Conservation (phyloP, 1,140 invertebrate species). For the Oryctes rhinoceros region DNA sequence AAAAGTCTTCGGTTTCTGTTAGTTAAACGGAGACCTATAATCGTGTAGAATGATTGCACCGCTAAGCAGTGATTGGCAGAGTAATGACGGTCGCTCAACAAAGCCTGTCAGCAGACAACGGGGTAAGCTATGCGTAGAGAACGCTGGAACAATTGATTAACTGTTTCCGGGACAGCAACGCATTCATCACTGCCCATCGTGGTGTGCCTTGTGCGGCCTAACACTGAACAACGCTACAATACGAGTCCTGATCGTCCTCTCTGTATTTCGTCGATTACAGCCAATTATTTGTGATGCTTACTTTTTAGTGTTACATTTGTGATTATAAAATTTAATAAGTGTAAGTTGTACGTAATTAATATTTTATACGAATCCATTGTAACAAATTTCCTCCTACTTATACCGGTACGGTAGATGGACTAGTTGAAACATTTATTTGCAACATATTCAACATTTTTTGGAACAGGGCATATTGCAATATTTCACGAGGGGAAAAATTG, state of each 20-base stretch:
- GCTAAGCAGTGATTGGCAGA: conserved; percentile 55
- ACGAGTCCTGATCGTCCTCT: conserved; percentile 22
- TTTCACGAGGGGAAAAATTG: too few relatives aligned
- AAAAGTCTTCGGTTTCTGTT: conserved; percentile 40
- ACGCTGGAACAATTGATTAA: conserved; percentile 57
- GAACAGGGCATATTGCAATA: too few relatives aligned
- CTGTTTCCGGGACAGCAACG: conserved; percentile 55
- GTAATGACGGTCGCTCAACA: conserved; percentile 57
- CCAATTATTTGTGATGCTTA: conserved; percentile 30
- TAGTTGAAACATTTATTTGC: too few relatives aligned
- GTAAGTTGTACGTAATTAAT: not conserved
- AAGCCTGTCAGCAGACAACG: conserved; percentile 55
- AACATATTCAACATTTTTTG: too few relatives aligned
- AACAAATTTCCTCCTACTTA: too few relatives aligned
- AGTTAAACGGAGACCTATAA: conserved; percentile 37
- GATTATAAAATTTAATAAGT: not conserved
- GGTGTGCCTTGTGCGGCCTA: conserved; percentile 44
- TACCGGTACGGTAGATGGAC: too few relatives aligned
- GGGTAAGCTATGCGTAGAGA: conserved; percentile 49
- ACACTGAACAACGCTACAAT: conserved; percentile 37
- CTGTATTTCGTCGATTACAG: conserved; percentile 14
- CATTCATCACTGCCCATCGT: conserved; percentile 54
- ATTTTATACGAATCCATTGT: not conserved
- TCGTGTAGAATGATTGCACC: conserved; percentile 44
- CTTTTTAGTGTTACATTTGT: not conserved